Evolutionary conservation across 2,888 invertebrate genomes (phyloP), one percentile per base, ranked within the genome.

Genomic region (Saturnia pavonia): DNA sequence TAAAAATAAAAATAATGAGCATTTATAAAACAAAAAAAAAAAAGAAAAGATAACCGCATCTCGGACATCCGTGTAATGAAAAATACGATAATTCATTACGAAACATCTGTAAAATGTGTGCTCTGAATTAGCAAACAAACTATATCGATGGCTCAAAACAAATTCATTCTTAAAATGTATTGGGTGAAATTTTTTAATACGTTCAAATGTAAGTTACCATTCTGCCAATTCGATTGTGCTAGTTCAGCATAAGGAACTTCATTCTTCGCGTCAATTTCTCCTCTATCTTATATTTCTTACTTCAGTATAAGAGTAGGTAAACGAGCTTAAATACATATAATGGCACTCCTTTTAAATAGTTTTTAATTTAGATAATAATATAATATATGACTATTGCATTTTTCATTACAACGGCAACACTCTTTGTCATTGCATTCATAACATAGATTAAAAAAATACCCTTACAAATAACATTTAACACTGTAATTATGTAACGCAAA

Each of bases 1-100:
- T 92, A 91, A 89, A 34, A 91, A 91, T 86, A 84, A 90, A n/a
- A 85, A 90, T 89, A 90, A 91, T 93, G 93, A 93, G 93, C 93
- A 93, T 93, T 93, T 91, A 91, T 86, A 92, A 90, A 90, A 91
- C 82, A 89, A 88, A 86, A 84, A 83, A 85, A 27, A 25, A 25
- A 90, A 90, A 90, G 81, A 89, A 87, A 86, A 83, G 83, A 84
- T 83, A 82, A 80, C 81, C 80, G 81, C 82, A 81, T 79, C 84
- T 79, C 40, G n/a, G 57, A n/a, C 65, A 40, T 40, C 34, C 40
- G 40, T 40, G 34, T 65, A 65, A 65, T 65, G 65, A 65, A 65
- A 9, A 40, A 40, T 65, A 40, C 65, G 22, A 40, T 40, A 34
- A 40, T 65, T n/a, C 7, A n/a, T 0, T 3, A 60, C 40, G 19